Conservation (phyloP, 1,140 invertebrate genomes). For the Steinernema khuongi region DNA sequence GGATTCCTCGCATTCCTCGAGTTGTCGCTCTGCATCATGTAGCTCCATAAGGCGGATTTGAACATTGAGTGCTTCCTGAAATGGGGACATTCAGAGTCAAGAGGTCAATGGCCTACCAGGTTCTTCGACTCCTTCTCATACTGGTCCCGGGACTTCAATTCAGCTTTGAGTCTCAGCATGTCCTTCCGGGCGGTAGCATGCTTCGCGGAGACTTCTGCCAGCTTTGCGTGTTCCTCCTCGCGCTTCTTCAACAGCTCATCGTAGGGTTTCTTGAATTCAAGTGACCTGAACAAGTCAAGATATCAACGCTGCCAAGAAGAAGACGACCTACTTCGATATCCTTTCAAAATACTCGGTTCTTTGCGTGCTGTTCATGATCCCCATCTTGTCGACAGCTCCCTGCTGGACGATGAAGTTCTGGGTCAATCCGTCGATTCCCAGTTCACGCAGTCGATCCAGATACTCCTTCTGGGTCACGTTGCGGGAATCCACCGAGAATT, state of each 20-base stretch:
- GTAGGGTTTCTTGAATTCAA: background rate
- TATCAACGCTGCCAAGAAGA: background rate
- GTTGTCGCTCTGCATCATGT: background rate
- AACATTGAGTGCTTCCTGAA: background rate
- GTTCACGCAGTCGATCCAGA: background rate
- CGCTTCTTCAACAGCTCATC: background rate
- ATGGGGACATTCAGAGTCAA: background rate
- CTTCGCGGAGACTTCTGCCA: background rate
- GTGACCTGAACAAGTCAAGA: background rate
- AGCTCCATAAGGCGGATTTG: background rate
- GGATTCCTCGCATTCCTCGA: background rate
- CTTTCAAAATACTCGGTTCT: background rate
- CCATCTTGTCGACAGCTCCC: background rate
- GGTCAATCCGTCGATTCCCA: background rate
- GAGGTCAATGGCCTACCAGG: background rate
- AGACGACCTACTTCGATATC: background rate
- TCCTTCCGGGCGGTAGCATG: background rate
- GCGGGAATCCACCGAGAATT: background rate
- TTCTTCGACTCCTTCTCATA: background rate
- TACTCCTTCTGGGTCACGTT: background rate
- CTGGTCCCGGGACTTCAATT: background rate
- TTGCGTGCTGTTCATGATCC: background rate
- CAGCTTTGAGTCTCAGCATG: background rate
- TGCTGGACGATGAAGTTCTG: background rate
- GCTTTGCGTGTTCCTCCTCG: background rate